These are phyloP conservation scores for Dendropsophus ebraccatus DNA, from an alignment of 2,113 vertebrate species.

Conservation along the genomic window DNA sequence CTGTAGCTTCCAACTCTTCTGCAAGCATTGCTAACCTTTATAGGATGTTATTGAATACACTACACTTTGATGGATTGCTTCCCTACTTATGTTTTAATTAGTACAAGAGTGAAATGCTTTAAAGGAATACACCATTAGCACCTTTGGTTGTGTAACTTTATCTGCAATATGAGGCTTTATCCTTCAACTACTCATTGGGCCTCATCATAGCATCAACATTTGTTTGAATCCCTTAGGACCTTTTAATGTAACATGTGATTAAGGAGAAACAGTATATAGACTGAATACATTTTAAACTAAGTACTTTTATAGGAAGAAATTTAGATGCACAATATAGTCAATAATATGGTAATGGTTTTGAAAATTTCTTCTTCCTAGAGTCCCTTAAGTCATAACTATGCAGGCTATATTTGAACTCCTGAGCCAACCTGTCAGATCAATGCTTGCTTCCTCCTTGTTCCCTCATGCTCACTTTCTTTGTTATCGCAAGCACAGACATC, in stretches of 20 bases:
- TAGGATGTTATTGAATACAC: constrained; percentile 40
- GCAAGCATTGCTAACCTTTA: constrained; percentile 37
- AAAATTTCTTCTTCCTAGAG: no score
- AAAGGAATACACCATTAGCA: constrained; percentile 14
- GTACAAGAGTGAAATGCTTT: constrained; percentile 19
- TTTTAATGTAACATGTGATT: neutral
- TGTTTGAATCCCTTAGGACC: neutral
- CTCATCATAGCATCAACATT: neutral
- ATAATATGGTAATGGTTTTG: neutral
- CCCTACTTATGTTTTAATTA: constrained; percentile 46
- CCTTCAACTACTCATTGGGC: neutral
- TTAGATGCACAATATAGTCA: neutral
- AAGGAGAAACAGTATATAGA: neutral
- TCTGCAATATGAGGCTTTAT: neutral
- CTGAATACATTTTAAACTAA: no score
- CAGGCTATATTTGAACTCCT: no score
- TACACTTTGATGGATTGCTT: constrained; percentile 46
- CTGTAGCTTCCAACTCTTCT: constrained; percentile 8
- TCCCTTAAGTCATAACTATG: no score
- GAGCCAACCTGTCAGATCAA: no score
- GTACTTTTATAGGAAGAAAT: neutral
- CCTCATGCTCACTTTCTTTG: no score
- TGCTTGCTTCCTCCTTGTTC: no score
- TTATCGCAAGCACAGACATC: no score
- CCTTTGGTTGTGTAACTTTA: neutral